Base-by-base conservation (phyloP, 2,888 invertebrate genomes). In the Lordiphosa fenestrarum region DNA sequence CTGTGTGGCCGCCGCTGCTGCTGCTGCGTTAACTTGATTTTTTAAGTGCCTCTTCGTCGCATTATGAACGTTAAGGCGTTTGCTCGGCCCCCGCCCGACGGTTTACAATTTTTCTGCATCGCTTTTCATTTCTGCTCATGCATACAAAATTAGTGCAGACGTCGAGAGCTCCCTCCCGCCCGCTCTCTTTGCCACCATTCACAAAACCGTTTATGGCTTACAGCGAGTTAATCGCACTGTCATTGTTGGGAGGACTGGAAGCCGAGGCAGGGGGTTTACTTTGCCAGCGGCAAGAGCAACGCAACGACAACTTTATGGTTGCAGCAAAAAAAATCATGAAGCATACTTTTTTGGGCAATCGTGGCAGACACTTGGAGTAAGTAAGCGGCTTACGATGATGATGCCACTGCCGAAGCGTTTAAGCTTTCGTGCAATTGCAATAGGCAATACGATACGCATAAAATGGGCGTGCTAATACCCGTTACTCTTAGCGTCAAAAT, bases 171-270 rank as follows among this genome's bases (percentile, higher is more conserved):
- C 9, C 19, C 13, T 38, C 21, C 21, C 36, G 13, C n/a, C 19
- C 30, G 23, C 25, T 40, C 33, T 36, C 25, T 42, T 23, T 25
- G 25, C 25, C 25, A 25, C 6, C 36, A n/a, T 53, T 37, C 39
- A 39, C 42, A 54, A 67, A 51, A 82, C 61, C 80, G 73, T 76
- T 82, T 82, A 80, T 68, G 72, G 83, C 80, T 81, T 81, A 78
- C 72, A 81, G 76, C 80, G 60, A 82, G 80, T 82, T 81, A 81
- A 81, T 81, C 83, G 83, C 80, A 58, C 83, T 76, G 80, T 82
- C 83, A 81, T 76, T 68, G 68, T 69, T 60, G 59, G 62, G 73
- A 73, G 71, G 55, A 66, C 69, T 69, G 71, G 69, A 69, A 69
- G 25, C 25, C 7, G 25, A 25, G 25, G 25, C 25, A 7, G 6